Conservation (phyloP, 1,140 invertebrate species). For the Heliconius himera region DNA sequence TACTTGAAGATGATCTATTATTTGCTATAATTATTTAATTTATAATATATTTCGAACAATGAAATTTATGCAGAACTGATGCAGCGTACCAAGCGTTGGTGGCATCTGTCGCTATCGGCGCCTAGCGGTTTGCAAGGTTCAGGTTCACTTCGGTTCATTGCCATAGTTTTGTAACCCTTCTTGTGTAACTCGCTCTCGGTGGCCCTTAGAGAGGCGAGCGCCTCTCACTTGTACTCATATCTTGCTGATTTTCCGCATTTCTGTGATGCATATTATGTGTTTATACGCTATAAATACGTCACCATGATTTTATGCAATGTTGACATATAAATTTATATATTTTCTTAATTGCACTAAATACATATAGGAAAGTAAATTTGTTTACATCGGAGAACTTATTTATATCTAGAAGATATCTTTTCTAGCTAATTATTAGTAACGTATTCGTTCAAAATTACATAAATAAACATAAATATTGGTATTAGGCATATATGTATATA, state of each 20-base stretch:
- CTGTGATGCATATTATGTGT: slow-evolving; percentile 13
- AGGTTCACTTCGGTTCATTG: slow-evolving; percentile 81
- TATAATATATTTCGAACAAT: neutral
- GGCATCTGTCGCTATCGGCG: slow-evolving; percentile 57
- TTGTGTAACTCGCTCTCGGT: slow-evolving; percentile 80
- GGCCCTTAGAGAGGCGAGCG: slow-evolving; percentile 59
- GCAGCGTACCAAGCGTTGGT: slow-evolving; percentile 28
- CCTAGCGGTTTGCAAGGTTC: slow-evolving; percentile 79
- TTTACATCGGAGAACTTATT: no score
- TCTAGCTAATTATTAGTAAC: no score
- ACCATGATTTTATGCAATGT: neutral
- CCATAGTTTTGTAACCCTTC: slow-evolving; percentile 82
- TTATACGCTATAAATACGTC: neutral
- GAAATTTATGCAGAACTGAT: neutral
- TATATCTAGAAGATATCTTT: no score
- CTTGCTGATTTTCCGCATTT: slow-evolving; percentile 45
- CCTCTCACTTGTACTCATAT: slow-evolving; percentile 72
- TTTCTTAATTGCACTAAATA: neutral
- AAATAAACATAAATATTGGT: no score
- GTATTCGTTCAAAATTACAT: no score
- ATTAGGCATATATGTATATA: no score
- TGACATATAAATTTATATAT: neutral
- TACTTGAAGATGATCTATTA: neutral
- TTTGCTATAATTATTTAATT: neutral
- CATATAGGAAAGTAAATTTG: neutral